Evolutionary conservation across 2,113 vertebrate species (phyloP).

Genomic region (Zosterops hypoxanthus): DNA sequence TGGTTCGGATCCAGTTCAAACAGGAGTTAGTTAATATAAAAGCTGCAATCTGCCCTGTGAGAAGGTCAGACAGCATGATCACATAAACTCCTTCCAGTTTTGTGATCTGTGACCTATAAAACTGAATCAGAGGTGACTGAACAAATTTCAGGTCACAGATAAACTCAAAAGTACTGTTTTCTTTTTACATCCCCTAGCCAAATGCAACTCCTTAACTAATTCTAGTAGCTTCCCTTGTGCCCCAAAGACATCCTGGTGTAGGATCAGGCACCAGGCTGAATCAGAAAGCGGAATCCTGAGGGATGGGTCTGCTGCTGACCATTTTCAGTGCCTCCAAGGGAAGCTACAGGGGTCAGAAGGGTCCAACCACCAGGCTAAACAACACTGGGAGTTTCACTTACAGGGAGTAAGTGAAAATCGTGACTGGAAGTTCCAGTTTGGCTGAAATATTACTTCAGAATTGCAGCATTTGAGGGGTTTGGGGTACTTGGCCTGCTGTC

Average conservation of each 20-base stretch:
- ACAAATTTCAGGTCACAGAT: not conserved
- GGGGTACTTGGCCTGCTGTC: not conserved
- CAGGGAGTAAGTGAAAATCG: not conserved
- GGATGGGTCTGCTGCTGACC: not conserved
- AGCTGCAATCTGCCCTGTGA: not conserved
- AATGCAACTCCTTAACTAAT: not conserved
- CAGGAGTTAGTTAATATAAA: not conserved
- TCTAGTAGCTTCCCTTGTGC: not conserved
- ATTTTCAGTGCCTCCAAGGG: not conserved
- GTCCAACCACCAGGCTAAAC: not conserved
- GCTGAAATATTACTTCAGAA: not conserved
- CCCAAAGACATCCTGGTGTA: not conserved
- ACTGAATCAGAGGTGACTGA: not conserved
- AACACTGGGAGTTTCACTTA: not conserved
- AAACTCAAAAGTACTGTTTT: not conserved
- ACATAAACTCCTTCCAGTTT: not conserved
- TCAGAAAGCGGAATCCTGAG: not conserved
- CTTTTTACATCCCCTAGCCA: not conserved
- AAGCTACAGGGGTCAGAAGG: not conserved
- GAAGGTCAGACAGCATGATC: not conserved
- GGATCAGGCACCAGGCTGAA: not conserved
- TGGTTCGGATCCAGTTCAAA: not conserved
- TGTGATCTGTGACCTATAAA: not conserved
- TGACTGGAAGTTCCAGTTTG: not conserved
- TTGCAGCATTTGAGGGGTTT: not conserved